Base-by-base conservation (phyloP, 2,113 vertebrate genomes). In the Sander vitreus region DNA sequence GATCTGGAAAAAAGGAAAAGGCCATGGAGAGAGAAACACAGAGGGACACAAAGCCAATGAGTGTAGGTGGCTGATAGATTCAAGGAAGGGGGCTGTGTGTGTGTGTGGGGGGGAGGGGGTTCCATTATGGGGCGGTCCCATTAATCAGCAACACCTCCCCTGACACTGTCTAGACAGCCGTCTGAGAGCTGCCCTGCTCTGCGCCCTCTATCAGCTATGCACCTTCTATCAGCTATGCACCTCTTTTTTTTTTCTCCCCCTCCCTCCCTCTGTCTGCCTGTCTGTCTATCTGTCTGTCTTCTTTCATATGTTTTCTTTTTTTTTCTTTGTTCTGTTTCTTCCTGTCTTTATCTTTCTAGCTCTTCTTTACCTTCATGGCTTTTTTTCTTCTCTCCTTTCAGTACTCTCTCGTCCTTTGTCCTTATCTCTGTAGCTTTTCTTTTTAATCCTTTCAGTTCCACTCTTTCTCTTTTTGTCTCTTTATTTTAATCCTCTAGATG, bases 131-230 rank as follows among this genome's bases (percentile, higher is more conserved):
- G 88, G 91, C 89, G 80, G 10, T 11, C 39, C 93, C 92, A 93
- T 91, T 93, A 93, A 94, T 93, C 94, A 93, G 90, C 91, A 93
- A 87, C 90, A 88, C 92, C 93, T 93, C 91, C 90, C 91, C 87
- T 93, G 92, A 93, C 92, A 93, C 92, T 83, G 91, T 93, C 94
- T 94, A 95, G 93, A 93, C 92, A 93, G 92, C 88, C 89, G 91
- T 93, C 92, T 90, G 92, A 90, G 89, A 92, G 92, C 90, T 91
- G 85, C 88, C 90, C 93, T 84, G 88, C 90, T 92, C 90, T 68
- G 85, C 85, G 88, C 85, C 74, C 89, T 90, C 89, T 86, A 43
- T 11, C 39, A 43, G 66, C 65, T 45, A 16, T 67, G 66, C 88
- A 85, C 88, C 91, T 86, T 90, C 89, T 86, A 43, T 11, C 39